Base-by-base conservation (phyloP, 2,113 vertebrate genomes). In the Labeo rohita region DNA sequence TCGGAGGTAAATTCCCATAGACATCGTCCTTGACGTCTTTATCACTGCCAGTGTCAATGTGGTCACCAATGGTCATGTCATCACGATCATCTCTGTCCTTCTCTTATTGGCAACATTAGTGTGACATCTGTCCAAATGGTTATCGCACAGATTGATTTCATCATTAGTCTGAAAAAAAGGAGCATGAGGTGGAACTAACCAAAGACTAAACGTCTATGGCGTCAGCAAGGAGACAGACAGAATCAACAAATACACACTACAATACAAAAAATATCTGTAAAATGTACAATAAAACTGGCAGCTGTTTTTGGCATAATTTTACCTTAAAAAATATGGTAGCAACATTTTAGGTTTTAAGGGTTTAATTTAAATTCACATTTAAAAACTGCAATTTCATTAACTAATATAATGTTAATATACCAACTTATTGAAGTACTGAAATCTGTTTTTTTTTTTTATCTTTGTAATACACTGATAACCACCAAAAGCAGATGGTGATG, bases 101-200 rank as follows among this genome's bases (percentile, higher is more conserved):
- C 80, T 84, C 23, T 84, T 84, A 63, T 61, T 82, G 73, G 84
- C 23, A 79, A 78, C 88, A 87, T 89, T 87, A 87, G 72, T 77
- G 78, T 85, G 84, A 87, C 76, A 75, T 80, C 82, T 85, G 83
- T 86, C 79, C 68, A 43, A 83, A 83, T 84, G 85, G 49, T 89
- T 84, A 89, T 81, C 85, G 6, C 16, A 36, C 16, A 56, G 49
- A 82, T 54, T 72, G 77, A 82, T 72, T 85, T 77, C 70, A 82
- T 54, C 70, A 45, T 56, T 73, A 59, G 23, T 73, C 34, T 23
- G 21, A 50, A 18, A 73, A 28, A 73, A 83, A 73, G 18, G 36
- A 54, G 49, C 68, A 73, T 15, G 50, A 59, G 50, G 36, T 84
- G 34, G 34, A 83, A 73, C 50, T 15, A 23, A 82, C 47, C 52